Evolutionary conservation across 2,888 invertebrate genomes (phyloP).

Genomic region (Mylabris sibirica): DNA sequence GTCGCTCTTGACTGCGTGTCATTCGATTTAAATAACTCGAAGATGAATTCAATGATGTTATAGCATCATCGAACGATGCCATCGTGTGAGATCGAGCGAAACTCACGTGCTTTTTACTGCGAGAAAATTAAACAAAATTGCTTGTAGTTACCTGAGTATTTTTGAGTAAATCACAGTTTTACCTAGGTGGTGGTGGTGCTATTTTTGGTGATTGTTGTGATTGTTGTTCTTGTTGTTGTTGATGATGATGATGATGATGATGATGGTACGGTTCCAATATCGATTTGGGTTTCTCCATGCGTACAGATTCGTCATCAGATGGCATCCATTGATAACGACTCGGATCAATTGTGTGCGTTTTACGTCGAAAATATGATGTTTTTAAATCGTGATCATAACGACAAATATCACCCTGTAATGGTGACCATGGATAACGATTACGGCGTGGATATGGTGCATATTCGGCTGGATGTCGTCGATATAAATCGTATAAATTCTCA

Average conservation of each 20-base stretch:
- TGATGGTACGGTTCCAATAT: slow-evolving; percentile 52
- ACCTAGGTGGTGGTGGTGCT: slow-evolving; percentile 20
- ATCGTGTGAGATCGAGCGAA: slow-evolving; percentile 88
- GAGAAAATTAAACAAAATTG: slow-evolving; percentile 4
- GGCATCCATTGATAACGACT: slow-evolving; percentile 81
- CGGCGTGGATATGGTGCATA: slow-evolving; percentile 83
- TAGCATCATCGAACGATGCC: slow-evolving; percentile 82
- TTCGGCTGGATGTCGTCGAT: slow-evolving; percentile 66
- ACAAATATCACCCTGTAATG: slow-evolving; percentile 68
- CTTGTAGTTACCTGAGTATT: no score
- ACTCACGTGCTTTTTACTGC: slow-evolving; percentile 89
- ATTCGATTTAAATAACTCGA: slow-evolving; percentile 58
- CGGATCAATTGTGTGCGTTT: slow-evolving; percentile 76
- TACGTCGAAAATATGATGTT: slow-evolving; percentile 81
- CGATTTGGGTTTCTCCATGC: slow-evolving; percentile 74
- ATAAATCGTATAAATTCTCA: slow-evolving; percentile 77
- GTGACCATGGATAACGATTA: slow-evolving; percentile 71
- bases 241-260: slow-evolving; percentile 17
- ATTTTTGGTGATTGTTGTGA: slow-evolving; percentile 19
- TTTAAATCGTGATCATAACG: slow-evolving; percentile 77
- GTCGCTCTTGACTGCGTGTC: slow-evolving; percentile 72
- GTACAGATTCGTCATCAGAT: slow-evolving; percentile 76
- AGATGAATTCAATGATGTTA: slow-evolving; percentile 59
- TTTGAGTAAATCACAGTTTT: no score
- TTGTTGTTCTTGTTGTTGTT: slow-evolving; percentile 17